Base-by-base conservation (phyloP, 2,113 vertebrate genomes). In the Seriola aureovittata region DNA sequence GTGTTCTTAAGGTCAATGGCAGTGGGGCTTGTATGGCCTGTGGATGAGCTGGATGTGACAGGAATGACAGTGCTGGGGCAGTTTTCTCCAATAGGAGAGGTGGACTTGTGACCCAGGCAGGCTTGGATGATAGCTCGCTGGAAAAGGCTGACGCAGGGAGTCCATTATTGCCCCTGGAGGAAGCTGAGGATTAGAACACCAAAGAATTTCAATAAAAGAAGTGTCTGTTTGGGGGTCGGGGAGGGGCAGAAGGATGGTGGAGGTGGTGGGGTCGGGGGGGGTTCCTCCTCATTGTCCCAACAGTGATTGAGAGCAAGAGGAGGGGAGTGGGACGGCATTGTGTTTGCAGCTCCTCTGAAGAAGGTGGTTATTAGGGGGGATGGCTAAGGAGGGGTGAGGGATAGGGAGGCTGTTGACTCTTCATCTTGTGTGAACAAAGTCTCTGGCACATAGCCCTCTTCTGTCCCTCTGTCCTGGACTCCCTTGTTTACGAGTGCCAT, bases 151-250 rank as follows among this genome's bases (percentile, higher is more conserved):
- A 94, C 87, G 92, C 91, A 89, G 92, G 91, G 93, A 96, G 94
- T 94, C 94, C 92, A 95, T 96, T 96, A 95, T 96, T 95, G 91
- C 88, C 87, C 92, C 88, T 84, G 90, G 95, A 96, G 95, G 95
- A 96, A 96, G 95, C 95, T 89, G 94, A 94, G 95, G 95, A 96
- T 96, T 96, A 96, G 93, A 94, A 95, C 94, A 94, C 94, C 94
- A 96, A 95, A 96, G 94, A 95, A 95, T 94, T 95, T 94, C 94
- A 96, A 96, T 95, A 96, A 96, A 96, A 95, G 94, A 95, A 95
- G 95, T 96, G 95, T 96, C 95, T 96, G 95, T 95, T 94, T 92
- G 91, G 91, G 94, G 93, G 95, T 91, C 90, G 88, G 88, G 92
- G 93, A 91, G 93, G 89, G 88, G 92, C 89, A 88, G 86, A 71